These are phyloP conservation scores for Cremastobaeus sp. DNA, from an alignment of 2,888 invertebrate genomes.

Conservation along the genomic window DNA sequence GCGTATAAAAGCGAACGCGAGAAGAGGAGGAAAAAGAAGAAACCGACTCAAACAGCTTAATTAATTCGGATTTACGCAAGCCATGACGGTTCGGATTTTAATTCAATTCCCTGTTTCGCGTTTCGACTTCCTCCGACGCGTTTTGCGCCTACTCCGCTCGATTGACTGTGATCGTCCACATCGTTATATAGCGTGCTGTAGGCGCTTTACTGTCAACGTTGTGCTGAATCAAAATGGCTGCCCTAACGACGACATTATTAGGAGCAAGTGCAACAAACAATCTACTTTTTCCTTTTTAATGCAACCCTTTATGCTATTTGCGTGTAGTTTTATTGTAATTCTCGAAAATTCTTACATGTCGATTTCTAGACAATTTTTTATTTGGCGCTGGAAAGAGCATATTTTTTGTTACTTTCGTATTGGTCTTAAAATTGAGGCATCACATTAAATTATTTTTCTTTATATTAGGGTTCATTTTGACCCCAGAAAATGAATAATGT, in stretches of 20 bases:
- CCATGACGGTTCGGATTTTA: slow-evolving; percentile 72
- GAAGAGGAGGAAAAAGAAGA: slow-evolving; percentile 8
- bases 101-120: slow-evolving; percentile 65
- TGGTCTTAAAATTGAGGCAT: too few species aligned
- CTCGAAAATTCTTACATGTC: too few species aligned
- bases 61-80: slow-evolving; percentile 77
- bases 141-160: slow-evolving; percentile 43
- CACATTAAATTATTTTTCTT: too few species aligned
- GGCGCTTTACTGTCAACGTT: slow-evolving; percentile 46
- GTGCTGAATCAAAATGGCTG: slow-evolving; percentile 47
- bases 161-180: slow-evolving; percentile 49
- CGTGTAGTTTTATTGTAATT: too few species aligned
- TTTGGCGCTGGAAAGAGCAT: too few species aligned
- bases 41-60: slow-evolving; percentile 73
- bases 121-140: slow-evolving; percentile 46
- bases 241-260: slow-evolving; percentile 39
- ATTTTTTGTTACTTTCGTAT: too few species aligned
- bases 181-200: slow-evolving; percentile 26
- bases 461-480: too few species aligned
- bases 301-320: too few species aligned
- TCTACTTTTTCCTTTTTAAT: background rate
- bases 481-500: too few species aligned
- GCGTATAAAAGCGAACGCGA: slow-evolving; percentile 20
- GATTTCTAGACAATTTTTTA: too few species aligned
- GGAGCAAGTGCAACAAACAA: slow-evolving; percentile 33